These are phyloP conservation scores for Zosterops hypoxanthus DNA, from an alignment of 2,113 vertebrate genomes.

Conservation along the genomic window DNA sequence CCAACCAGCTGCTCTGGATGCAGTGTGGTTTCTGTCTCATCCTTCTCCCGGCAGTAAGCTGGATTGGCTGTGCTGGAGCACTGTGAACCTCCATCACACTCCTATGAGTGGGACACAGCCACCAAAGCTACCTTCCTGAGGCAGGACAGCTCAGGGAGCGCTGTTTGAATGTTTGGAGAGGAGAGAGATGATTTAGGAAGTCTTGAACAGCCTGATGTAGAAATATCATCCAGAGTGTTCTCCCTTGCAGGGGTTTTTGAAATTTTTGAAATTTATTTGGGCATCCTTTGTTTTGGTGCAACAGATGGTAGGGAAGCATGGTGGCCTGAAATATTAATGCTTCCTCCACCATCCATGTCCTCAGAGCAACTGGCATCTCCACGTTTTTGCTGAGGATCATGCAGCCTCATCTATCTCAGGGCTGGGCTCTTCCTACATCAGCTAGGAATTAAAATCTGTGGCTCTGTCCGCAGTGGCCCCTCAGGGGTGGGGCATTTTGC, in stretches of 20 bases:
- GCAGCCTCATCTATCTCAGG: not conserved
- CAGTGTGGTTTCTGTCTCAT: fast-evolving
- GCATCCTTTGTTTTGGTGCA: not conserved
- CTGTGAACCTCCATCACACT: not conserved
- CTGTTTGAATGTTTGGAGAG: not conserved
- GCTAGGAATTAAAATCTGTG: not conserved
- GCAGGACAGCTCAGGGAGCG: not conserved
- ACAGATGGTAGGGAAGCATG: not conserved
- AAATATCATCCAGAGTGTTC: not conserved
- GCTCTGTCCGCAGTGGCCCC: not conserved
- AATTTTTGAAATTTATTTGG: not conserved
- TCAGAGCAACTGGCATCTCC: not conserved
- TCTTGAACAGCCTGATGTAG: not conserved
- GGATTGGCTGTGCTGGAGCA: not conserved
- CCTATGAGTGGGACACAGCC: not conserved
- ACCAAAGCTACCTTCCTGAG: not conserved
- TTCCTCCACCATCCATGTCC: not conserved
- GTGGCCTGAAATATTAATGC: not conserved
- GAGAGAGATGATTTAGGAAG: not conserved
- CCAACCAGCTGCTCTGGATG: not conserved
- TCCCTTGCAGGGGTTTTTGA: not conserved
- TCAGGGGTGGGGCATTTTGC: not conserved
- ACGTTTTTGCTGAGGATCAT: not conserved
- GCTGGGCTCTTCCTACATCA: fast-evolving
- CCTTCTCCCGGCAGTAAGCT: not conserved